These are phyloP conservation scores for Ephydatia muelleri DNA, from an alignment of 37 sponge, comb jelly and placozoan species.

Conservation along the genomic window DNA sequence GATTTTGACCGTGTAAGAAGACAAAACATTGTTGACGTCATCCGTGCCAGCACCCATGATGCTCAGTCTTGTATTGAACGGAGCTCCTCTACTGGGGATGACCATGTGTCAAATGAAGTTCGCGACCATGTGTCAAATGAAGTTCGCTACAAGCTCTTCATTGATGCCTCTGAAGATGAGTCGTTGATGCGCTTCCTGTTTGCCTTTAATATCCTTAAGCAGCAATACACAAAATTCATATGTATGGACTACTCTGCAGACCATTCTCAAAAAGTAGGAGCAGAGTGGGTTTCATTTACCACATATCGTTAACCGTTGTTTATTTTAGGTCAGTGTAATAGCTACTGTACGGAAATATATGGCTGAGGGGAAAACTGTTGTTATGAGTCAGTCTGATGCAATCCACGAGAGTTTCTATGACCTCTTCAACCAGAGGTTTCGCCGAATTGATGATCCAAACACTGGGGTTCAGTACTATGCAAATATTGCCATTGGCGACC, in stretches of 20 bases:
- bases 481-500: slow-evolving; percentile 72
- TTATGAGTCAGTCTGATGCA: slow-evolving; percentile 85
- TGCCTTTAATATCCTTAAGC: slow-evolving; percentile 16
- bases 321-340: slow-evolving; percentile 65
- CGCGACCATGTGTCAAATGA: slow-evolving; percentile 22
- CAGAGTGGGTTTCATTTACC: too few relatives aligned
- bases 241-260: slow-evolving; percentile 86
- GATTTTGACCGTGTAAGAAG: slow-evolving; percentile 11
- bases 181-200: slow-evolving; percentile 41
- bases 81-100: slow-evolving; percentile 3
- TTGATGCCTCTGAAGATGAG: slow-evolving; percentile 58
- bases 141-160: slow-evolving; percentile 52
- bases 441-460: slow-evolving; percentile 53
- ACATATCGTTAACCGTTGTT: background rate
- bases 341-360: slow-evolving; percentile 78
- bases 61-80: slow-evolving; percentile 11
- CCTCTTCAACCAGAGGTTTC: slow-evolving; percentile 86
- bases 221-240: slow-evolving; percentile 17
- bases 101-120: slow-evolving; percentile 35
- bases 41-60: slow-evolving; percentile 62
- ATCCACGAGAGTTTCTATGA: slow-evolving; percentile 93
- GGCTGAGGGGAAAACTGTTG: slow-evolving; percentile 77
- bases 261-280: slow-evolving; percentile 33
- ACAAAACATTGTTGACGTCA: slow-evolving; percentile 51
- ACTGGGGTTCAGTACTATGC: slow-evolving; percentile 62